These are phyloP conservation scores for Danio choprae DNA, from an alignment of 2,797 vertebrate species.

Conservation along the genomic window DNA sequence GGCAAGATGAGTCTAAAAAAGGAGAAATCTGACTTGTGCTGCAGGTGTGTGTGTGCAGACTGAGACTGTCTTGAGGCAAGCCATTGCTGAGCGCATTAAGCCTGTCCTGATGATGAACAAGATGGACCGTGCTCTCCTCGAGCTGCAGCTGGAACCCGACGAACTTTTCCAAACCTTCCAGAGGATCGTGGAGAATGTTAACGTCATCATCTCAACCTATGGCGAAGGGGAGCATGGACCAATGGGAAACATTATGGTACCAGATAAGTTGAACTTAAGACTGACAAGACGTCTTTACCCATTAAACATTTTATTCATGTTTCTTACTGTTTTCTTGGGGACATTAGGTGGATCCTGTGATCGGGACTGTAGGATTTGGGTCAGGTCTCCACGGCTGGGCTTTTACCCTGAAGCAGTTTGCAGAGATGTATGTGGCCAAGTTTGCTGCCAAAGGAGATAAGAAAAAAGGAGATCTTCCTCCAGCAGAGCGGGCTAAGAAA, in stretches of 20 bases:
- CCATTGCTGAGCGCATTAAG: constrained; percentile 67
- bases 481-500: constrained; percentile 60
- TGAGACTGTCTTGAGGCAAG: constrained; percentile 68
- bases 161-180: constrained; percentile 70
- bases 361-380: constrained; percentile 71
- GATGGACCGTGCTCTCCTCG: constrained; percentile 70
- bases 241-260: constrained; percentile 70
- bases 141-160: constrained; percentile 70
- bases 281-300: neutral
- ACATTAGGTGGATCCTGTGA: constrained; percentile 69
- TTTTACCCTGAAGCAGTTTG: constrained; percentile 77
- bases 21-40: neutral
- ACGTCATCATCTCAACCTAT: constrained; percentile 68
- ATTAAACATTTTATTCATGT: neutral
- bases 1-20: neutral
- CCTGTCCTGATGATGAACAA: constrained; percentile 72
- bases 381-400: constrained; percentile 73
- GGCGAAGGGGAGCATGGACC: constrained; percentile 69
- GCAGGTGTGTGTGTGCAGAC: constrained; percentile 71
- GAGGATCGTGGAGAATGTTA: constrained; percentile 68
- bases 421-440: constrained; percentile 74
- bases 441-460: constrained; percentile 75
- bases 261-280: neutral
- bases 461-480: constrained; percentile 60
- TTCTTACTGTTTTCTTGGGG: constrained; percentile 1